These are phyloP conservation scores for Palloptera scutellata DNA, from an alignment of 2,888 invertebrate genomes.

Conservation along the genomic window DNA sequence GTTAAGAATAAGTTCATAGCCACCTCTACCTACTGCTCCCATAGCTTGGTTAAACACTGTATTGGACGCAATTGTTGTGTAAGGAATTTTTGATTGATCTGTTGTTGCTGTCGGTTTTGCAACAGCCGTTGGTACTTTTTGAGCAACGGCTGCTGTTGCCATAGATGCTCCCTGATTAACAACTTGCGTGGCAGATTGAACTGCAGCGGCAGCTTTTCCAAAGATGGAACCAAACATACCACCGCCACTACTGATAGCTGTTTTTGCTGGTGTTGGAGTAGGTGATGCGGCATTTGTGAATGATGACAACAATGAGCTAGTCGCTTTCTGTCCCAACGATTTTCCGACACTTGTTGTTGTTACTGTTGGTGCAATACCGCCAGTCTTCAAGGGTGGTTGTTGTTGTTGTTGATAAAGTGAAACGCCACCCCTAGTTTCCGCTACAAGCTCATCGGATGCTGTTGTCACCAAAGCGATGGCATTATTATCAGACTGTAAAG, in stretches of 20 bases:
- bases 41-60: slow-evolving; percentile 4
- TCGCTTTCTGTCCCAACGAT: slow-evolving; percentile 32
- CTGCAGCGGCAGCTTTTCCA: slow-evolving; percentile 60
- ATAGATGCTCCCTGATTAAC: slow-evolving; percentile 57
- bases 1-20: slow-evolving; percentile 18
- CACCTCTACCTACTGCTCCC: neutral
- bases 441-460: slow-evolving; percentile 21
- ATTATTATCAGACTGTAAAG: neutral
- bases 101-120: neutral
- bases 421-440: slow-evolving; percentile 3
- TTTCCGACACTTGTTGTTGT: slow-evolving; percentile 6
- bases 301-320: slow-evolving; percentile 42
- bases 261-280: slow-evolving; percentile 34
- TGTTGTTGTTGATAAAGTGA: slow-evolving; percentile 20
- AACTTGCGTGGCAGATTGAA: slow-evolving; percentile 58
- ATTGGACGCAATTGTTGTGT: neutral
- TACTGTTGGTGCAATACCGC: slow-evolving; percentile 17
- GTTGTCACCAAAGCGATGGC: slow-evolving; percentile 12
- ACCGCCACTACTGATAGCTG: slow-evolving; percentile 24
- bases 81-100: neutral
- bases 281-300: slow-evolving; percentile 41
- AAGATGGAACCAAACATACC: slow-evolving; percentile 60
- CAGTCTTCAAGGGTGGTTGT: slow-evolving; percentile 18
- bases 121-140: slow-evolving; percentile 40
- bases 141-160: slow-evolving; percentile 50